Evolutionary conservation across 1,140 invertebrate species (phyloP).

Genomic region (Orchesella cincta): DNA sequence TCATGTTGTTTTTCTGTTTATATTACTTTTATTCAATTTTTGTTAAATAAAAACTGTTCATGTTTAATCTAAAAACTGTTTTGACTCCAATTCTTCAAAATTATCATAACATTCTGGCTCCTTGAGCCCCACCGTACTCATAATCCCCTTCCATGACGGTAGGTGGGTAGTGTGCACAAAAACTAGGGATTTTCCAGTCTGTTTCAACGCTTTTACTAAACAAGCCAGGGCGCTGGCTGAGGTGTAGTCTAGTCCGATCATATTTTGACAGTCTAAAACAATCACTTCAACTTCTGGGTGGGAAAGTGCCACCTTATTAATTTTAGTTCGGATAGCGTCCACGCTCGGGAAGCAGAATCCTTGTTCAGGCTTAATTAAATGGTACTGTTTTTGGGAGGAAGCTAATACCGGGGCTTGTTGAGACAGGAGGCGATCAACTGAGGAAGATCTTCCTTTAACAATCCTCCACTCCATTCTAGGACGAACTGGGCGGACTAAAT

Average conservation of each 20-base stretch:
- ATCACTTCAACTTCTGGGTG: background rate
- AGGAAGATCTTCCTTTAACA: background rate
- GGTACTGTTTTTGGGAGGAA: constrained; percentile 72
- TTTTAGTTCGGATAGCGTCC: constrained; percentile 22
- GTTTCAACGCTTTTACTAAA: background rate
- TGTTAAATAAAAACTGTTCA: too few species aligned
- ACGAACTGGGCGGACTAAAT: constrained; percentile 62
- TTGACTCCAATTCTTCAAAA: too few species aligned
- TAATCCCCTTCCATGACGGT: background rate
- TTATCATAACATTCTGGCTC: background rate
- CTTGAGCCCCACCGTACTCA: background rate
- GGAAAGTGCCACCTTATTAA: constrained; percentile 11
- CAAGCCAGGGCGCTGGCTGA: background rate
- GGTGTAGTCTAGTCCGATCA: background rate
- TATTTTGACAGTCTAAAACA: background rate
- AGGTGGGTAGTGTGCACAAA: background rate
- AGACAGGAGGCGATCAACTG: constrained; percentile 43
- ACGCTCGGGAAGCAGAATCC: constrained; percentile 35
- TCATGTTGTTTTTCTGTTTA: too few species aligned
- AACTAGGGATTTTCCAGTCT: background rate
- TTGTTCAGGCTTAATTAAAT: constrained; percentile 23
- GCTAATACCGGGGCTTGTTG: constrained; percentile 71
- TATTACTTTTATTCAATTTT: too few species aligned
- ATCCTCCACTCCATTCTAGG: constrained; percentile 33
- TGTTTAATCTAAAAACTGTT: too few species aligned